A percentile compares a stretch with the other conserved stretches of the same genome.
Conservation (phyloP, 2,797 vertebrate genomes). For the Benthosema pterotum region DNA sequence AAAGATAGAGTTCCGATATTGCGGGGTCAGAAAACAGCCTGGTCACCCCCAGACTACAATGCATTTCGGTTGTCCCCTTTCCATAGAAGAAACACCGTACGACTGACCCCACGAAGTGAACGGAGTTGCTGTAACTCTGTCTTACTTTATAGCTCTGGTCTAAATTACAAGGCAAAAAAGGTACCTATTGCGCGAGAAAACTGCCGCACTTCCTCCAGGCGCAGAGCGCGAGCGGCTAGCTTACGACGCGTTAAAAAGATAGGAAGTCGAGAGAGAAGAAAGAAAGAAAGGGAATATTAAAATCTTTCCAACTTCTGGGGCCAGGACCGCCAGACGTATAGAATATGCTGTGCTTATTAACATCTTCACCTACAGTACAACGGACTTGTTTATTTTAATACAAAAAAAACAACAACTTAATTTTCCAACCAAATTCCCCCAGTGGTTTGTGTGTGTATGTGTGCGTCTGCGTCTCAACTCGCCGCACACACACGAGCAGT, state of each 20-base stretch:
- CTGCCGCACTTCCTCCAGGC: slow-evolving; percentile 63
- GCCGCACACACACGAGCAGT: slow-evolving; percentile 28
- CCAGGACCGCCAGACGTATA: slow-evolving; percentile 29
- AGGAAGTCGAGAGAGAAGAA: slow-evolving; percentile 69
- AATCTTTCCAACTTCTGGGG: slow-evolving; percentile 66
- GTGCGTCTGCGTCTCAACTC: slow-evolving; percentile 21
- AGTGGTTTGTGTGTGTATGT: background rate
- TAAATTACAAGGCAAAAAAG: too few species aligned
- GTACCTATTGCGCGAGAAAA: slow-evolving; percentile 13
- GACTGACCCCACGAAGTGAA: too few species aligned
- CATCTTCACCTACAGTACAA: slow-evolving; percentile 18
- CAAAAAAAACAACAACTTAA: slow-evolving; percentile 15
- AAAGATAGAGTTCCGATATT: too few species aligned
- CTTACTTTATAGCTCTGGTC: too few species aligned
- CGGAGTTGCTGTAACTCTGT: too few species aligned
- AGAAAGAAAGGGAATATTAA: slow-evolving; percentile 63
- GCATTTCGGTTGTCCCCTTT: too few species aligned
- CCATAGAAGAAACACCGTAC: too few species aligned
- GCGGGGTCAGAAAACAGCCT: too few species aligned
- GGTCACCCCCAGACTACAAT: too few species aligned
- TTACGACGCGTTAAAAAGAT: slow-evolving; percentile 54
- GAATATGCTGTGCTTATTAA: slow-evolving; percentile 23
- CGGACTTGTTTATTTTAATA: slow-evolving; percentile 7
- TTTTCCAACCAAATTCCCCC: too few species aligned
- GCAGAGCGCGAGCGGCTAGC: slow-evolving; percentile 30